These are phyloP conservation scores for Bombus soroeensis DNA, from an alignment of 1,140 invertebrate species.

Conservation along the genomic window DNA sequence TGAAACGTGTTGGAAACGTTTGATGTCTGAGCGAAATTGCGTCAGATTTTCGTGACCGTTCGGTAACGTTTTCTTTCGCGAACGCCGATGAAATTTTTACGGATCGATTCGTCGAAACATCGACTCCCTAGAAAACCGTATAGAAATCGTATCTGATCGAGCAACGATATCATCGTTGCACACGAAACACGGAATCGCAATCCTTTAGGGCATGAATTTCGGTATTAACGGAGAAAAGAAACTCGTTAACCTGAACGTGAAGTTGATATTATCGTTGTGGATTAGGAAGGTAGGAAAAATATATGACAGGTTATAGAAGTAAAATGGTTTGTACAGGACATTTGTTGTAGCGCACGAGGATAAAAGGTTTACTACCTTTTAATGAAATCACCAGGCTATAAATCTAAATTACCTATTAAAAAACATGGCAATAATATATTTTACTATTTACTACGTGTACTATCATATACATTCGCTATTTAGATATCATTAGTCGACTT, in stretches of 20 bases:
- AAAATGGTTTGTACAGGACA: not conserved
- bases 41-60: not conserved
- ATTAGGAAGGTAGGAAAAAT: not conserved
- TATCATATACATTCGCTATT: no score
- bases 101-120: not conserved
- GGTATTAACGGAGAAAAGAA: not conserved
- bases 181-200: not conserved
- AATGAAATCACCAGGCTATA: not conserved
- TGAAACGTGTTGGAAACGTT: not conserved
- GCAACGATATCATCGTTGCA: not conserved
- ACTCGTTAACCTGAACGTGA: not conserved
- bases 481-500: no score
- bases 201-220: not conserved
- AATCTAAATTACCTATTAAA: not conserved
- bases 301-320: not conserved
- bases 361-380: not conserved
- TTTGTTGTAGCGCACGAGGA: not conserved
- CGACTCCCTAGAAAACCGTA: slow-evolving; percentile 18
- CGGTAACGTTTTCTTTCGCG: not conserved
- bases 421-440: no score
- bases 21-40: not conserved
- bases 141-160: slow-evolving; percentile 11
- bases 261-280: not conserved
- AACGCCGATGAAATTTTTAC: slow-evolving; percentile 24
- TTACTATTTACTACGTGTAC: no score